Conservation (phyloP, 2,797 vertebrate genomes). For the Cercopithecus mitis region DNA sequence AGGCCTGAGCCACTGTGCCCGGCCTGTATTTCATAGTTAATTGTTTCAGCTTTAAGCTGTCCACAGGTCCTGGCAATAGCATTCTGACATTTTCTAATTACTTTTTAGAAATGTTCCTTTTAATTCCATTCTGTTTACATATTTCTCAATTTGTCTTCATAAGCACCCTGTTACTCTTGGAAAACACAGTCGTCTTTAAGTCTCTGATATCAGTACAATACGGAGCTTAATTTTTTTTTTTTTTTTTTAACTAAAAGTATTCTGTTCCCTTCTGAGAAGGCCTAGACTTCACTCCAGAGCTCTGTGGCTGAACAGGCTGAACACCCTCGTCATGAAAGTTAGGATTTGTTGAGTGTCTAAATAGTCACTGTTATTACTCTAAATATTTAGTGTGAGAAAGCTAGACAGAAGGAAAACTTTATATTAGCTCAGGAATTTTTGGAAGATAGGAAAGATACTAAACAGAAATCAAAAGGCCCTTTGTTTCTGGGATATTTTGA, state of each 20-base stretch:
- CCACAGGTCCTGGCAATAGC: not conserved
- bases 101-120: not conserved
- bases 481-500: constrained; percentile 45
- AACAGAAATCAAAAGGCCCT: constrained; percentile 55
- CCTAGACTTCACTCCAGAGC: not conserved
- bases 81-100: not conserved
- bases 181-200: not conserved
- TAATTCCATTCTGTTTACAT: not conserved
- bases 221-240: not conserved
- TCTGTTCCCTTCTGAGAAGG: not conserved
- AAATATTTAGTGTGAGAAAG: constrained; percentile 69
- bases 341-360: constrained; percentile 64
- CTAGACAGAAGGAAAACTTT: constrained; percentile 58
- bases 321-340: not conserved
- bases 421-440: constrained; percentile 58
- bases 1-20: not conserved
- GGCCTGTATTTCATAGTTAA: not conserved
- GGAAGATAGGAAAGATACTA: constrained; percentile 48
- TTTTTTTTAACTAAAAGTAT: not conserved
- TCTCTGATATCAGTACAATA: not conserved
- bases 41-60: not conserved
- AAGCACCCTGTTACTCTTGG: not conserved
- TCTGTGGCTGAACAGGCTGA: not conserved
- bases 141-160: not conserved
- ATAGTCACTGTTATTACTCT: constrained; percentile 67